A percentile compares a stretch with the other conserved stretches of the same genome.
Conservation (phyloP, 1,140 invertebrate species). For the Zaprionus taronus region DNA sequence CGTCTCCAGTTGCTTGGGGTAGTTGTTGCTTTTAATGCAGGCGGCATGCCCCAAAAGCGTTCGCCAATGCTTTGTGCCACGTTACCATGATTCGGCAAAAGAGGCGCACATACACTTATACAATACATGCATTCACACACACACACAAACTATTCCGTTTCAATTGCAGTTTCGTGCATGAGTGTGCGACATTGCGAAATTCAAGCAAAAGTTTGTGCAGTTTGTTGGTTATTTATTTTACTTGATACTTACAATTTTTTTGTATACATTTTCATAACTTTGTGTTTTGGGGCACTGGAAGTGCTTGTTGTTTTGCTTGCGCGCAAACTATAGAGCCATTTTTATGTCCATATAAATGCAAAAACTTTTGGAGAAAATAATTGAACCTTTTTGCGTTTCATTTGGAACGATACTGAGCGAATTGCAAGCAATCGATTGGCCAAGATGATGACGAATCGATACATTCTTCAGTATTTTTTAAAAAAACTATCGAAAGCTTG, state of each 20-base stretch:
- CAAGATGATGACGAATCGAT: not conserved
- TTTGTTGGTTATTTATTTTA: not conserved
- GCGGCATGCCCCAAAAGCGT: constrained; percentile 63
- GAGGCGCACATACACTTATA: constrained; percentile 18
- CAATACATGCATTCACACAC: constrained; percentile 3
- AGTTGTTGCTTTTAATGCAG: constrained; percentile 1
- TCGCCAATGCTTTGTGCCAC: constrained; percentile 54
- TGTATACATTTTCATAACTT: constrained; percentile 75
- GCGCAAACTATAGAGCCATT: constrained; percentile 82
- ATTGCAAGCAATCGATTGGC: not conserved
- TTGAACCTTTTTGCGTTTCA: constrained; percentile 82
- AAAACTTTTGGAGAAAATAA: constrained; percentile 63
- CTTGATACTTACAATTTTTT: constrained; percentile 66
- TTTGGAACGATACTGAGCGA: constrained; percentile 69
- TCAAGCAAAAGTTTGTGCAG: constrained; percentile 3
- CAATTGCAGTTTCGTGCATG: constrained; percentile 22
- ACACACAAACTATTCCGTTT: constrained; percentile 23
- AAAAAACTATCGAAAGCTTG: not conserved
- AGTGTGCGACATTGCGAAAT: constrained; percentile 61
- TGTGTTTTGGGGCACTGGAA: constrained; percentile 69
- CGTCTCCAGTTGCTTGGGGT: constrained; percentile 24
- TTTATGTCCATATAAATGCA: constrained; percentile 83
- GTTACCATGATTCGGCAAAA: constrained; percentile 46
- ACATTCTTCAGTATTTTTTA: not conserved
- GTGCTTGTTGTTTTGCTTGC: constrained; percentile 75